Conservation (phyloP, 1,140 invertebrate genomes). For the Zaprionus inermis region DNA sequence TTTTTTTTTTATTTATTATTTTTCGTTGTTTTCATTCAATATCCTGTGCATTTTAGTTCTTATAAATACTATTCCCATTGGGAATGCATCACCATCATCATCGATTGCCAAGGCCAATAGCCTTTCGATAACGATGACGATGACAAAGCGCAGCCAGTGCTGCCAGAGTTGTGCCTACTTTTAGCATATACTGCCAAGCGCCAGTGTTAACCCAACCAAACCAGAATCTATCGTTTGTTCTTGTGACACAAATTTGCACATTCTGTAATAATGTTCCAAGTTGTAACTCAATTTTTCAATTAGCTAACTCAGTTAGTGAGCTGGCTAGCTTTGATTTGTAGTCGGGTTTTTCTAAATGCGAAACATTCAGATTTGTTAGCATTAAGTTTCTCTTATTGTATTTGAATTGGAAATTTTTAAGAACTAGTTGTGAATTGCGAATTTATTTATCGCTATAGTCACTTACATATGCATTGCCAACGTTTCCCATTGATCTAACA, state of each 20-base stretch:
- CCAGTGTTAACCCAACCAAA: conserved; percentile 20
- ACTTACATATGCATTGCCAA: conserved; percentile 69
- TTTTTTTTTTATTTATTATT: not conserved
- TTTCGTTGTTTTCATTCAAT: not conserved
- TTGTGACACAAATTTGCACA: conserved; percentile 10
- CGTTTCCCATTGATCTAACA: conserved; percentile 69
- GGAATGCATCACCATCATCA: not conserved
- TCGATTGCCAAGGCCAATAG: not conserved
- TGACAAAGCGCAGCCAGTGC: not conserved
- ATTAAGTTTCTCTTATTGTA: not conserved
- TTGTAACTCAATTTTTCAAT: conserved; percentile 12
- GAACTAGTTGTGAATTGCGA: not conserved
- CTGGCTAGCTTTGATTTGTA: not conserved
- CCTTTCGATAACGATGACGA: not conserved
- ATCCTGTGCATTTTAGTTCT: not conserved
- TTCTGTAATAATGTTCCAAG: not conserved
- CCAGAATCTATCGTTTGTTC: conserved; percentile 16
- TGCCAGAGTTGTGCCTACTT: conserved; percentile 2
- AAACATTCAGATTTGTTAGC: not conserved
- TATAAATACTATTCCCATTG: not conserved
- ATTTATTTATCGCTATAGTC: not conserved
- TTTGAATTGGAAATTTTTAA: no score
- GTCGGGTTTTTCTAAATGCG: not conserved
- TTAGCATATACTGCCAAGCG: not conserved
- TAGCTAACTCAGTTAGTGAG: not conserved